phyloP scores from a whole-genome alignment of 2,113 vertebrate genomes.

The Tupaia tana region DNA sequence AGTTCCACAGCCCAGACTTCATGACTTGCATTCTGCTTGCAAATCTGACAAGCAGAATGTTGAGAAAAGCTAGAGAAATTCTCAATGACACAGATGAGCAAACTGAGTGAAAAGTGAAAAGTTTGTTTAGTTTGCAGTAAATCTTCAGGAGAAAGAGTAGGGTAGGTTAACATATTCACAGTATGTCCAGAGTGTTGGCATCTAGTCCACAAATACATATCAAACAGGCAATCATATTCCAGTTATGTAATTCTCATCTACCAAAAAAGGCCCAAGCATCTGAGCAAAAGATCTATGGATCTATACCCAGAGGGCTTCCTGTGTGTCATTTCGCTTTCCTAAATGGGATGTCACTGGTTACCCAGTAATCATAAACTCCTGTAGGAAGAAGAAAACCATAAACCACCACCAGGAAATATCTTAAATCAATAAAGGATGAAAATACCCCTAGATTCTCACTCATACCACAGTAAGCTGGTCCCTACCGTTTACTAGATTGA shows the following conservation, averaged over 20 bases:
- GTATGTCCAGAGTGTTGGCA: background rate
- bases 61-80: conserved; percentile 34
- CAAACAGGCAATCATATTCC: background rate
- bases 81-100: conserved; percentile 7
- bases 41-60: background rate
- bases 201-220: background rate
- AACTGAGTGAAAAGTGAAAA: conserved; percentile 30
- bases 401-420: background rate
- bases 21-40: conserved; percentile 23
- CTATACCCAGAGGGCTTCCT: background rate
- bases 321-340: background rate
- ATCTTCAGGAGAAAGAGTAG: background rate
- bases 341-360: background rate
- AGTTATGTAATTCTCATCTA: background rate
- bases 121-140: background rate
- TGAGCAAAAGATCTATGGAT: background rate
- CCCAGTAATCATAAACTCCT: background rate
- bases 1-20: conserved; percentile 2
- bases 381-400: background rate
- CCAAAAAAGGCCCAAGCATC: background rate
- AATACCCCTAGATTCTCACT: background rate
- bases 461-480: background rate
- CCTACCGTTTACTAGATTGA: background rate
- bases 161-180: background rate
- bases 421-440: background rate